Conservation (phyloP, 1,140 invertebrate species). For the Bilobella aurantiaca region DNA sequence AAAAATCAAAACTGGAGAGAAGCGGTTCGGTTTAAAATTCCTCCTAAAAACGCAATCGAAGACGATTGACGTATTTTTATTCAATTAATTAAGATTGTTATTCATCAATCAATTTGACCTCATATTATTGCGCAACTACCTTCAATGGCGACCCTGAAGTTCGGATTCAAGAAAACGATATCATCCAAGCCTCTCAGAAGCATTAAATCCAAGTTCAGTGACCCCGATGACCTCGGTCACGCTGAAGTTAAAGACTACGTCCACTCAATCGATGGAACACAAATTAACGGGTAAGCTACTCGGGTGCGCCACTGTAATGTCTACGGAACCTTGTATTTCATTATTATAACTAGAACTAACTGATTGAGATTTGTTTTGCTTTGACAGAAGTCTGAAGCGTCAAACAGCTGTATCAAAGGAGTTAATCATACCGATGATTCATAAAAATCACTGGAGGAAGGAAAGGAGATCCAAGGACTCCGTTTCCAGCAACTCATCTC, state of each 20-base stretch:
- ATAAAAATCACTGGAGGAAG: conserved; percentile 37
- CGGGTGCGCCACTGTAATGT: not conserved
- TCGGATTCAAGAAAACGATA: conserved; percentile 8
- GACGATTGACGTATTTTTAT: not conserved
- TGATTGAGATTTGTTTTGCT: conserved; percentile 9
- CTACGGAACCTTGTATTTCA: not conserved
- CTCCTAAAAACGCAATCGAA: not conserved
- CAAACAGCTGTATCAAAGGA: conserved; percentile 37
- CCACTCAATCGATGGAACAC: conserved; percentile 15
- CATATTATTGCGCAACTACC: not conserved
- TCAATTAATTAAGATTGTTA: conserved; percentile 10
- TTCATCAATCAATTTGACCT: conserved; percentile 1
- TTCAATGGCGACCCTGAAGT: not conserved
- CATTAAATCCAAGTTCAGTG: conserved; percentile 20
- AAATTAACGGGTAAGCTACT: conserved; percentile 29
- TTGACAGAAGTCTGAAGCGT: conserved; percentile 34
- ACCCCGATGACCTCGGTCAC: conserved; percentile 11
- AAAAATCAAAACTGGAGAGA: no score
- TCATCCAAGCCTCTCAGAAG: conserved; percentile 1
- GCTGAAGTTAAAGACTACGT: conserved; percentile 30
- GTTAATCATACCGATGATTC: conserved; percentile 43
- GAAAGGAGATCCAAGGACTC: conserved; percentile 10
- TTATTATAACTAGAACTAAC: not conserved
- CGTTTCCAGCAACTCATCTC: conserved; percentile 4
- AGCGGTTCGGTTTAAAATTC: not conserved